Evolutionary conservation across 1,140 invertebrate genomes (phyloP).

Genomic region (Galendromus occidentalis): DNA sequence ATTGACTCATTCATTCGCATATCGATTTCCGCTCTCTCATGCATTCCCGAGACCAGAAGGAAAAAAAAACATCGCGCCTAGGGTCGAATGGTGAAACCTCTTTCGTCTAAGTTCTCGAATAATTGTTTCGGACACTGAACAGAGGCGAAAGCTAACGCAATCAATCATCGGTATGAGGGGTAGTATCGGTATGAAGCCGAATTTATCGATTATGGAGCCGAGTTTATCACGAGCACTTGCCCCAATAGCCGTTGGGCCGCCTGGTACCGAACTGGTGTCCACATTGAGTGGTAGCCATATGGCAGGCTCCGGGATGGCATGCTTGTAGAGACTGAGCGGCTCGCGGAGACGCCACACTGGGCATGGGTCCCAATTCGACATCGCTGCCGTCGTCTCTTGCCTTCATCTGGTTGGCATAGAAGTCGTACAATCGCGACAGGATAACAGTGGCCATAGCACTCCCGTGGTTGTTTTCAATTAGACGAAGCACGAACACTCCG

Average conservation of each 20-base stretch:
- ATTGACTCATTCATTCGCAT: too few species aligned
- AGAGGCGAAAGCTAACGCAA: too few species aligned
- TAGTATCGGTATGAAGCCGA: too few species aligned
- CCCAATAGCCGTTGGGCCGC: constrained; percentile 22
- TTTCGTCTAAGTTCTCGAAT: too few species aligned
- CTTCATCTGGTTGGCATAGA: constrained; percentile 25
- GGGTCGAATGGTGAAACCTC: too few species aligned
- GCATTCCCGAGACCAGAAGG: too few species aligned
- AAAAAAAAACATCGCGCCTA: too few species aligned
- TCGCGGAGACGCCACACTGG: constrained; percentile 17
- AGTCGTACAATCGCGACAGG: constrained; percentile 23
- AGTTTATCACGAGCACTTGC: constrained; percentile 20
- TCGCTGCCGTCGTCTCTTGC: constrained; percentile 21
- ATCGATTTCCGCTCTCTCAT: too few species aligned
- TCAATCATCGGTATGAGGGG: too few species aligned
- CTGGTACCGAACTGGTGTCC: constrained; percentile 16
- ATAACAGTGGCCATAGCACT: constrained; percentile 26
- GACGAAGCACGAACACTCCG: constrained; percentile 27
- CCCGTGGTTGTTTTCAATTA: constrained; percentile 30
- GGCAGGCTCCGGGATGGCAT: constrained; percentile 22
- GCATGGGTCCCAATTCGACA: constrained; percentile 18
- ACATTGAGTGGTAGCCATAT: constrained; percentile 20
- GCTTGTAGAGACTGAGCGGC: constrained; percentile 23
- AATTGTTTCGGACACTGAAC: too few species aligned
- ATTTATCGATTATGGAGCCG: background rate